Evolutionary conservation across 2,888 invertebrate species (phyloP).

Genomic region (Limnephilus lunatus): DNA sequence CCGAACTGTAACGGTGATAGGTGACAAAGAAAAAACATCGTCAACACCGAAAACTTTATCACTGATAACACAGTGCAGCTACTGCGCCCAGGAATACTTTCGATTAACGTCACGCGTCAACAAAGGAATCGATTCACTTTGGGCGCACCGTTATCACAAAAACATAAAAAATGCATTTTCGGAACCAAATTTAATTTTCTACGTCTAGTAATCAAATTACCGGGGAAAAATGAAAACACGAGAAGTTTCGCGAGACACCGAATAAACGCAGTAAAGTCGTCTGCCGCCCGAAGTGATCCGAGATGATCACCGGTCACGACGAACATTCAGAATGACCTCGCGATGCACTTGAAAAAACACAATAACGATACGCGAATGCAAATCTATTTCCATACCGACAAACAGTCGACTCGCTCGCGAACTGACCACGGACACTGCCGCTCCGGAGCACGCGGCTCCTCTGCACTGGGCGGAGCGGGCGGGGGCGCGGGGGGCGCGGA

Average conservation of each 20-base stretch:
- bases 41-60: not conserved
- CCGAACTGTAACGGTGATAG: not conserved
- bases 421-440: conserved; percentile 54
- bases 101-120: not conserved
- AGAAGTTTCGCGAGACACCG: conserved; percentile 6
- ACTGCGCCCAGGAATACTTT: not conserved
- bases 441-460: conserved; percentile 20
- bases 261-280: not conserved
- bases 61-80: not conserved
- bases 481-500: conserved; percentile 12
- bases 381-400: conserved; percentile 47
- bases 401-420: conserved; percentile 11
- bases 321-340: conserved; percentile 48
- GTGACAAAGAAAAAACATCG: not conserved
- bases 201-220: not conserved
- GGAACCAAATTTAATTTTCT: not conserved
- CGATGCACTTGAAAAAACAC: conserved; percentile 55
- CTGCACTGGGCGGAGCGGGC: conserved; percentile 35
- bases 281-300: conserved; percentile 30
- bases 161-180: not conserved
- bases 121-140: conserved; percentile 28
- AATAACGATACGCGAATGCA: conserved; percentile 51
- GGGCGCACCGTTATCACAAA: not conserved
- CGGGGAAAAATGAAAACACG: conserved; percentile 2
- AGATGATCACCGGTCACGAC: conserved; percentile 38